Evolutionary conservation across 2,113 vertebrate species (phyloP).

Genomic region (Chloropsis hardwickii): DNA sequence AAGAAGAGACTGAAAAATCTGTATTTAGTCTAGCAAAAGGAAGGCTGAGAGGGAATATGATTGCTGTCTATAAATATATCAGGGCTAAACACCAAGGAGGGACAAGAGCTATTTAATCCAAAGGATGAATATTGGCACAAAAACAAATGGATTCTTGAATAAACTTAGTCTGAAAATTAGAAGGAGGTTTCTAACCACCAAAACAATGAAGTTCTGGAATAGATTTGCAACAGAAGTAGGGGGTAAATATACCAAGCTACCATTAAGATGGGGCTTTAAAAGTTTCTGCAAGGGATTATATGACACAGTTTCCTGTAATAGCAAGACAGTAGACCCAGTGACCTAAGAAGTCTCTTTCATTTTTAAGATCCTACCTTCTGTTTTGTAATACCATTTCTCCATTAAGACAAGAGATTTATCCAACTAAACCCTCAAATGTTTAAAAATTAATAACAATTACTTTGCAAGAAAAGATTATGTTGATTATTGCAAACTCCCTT

Average conservation of each 20-base stretch:
- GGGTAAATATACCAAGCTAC: conserved; percentile 32
- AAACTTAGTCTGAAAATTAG: conserved; percentile 26
- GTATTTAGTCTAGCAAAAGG: conserved; percentile 32
- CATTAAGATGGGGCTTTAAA: conserved; percentile 13
- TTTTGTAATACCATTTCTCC: not conserved
- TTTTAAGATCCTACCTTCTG: not conserved
- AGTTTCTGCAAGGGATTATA: conserved; percentile 45
- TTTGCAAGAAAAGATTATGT: not conserved
- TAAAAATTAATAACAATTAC: not conserved
- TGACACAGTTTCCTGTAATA: conserved; percentile 59
- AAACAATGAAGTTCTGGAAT: conserved; percentile 35
- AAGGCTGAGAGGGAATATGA: conserved; percentile 45
- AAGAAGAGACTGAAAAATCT: not conserved
- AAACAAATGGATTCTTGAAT: conserved; percentile 12
- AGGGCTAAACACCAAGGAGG: conserved; percentile 16
- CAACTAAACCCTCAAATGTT: not conserved
- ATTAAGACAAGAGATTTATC: not conserved
- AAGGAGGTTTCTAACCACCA: not conserved
- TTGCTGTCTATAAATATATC: conserved; percentile 54
- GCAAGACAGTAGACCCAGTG: conserved; percentile 22
- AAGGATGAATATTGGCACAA: conserved; percentile 22
- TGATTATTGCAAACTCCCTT: not conserved
- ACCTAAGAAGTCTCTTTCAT: not conserved
- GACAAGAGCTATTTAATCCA: conserved; percentile 39
- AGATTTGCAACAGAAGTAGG: conserved; percentile 22